Evolutionary conservation across 1,140 invertebrate genomes (phyloP).

Genomic region (Tetranychus urticae): DNA sequence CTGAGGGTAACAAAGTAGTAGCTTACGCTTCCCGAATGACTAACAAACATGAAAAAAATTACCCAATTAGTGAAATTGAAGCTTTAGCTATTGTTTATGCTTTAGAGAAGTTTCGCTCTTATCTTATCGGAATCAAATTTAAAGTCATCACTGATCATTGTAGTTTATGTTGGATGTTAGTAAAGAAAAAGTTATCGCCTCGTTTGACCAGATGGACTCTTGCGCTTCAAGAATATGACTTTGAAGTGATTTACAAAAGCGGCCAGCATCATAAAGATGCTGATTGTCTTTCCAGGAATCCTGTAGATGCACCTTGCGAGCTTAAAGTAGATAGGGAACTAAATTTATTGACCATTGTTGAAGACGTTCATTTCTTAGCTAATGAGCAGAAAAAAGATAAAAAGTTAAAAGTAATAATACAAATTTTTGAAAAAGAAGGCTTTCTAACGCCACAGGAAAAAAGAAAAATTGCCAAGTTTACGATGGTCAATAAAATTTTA

Average conservation of each 20-base stretch:
- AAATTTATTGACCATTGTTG: background rate
- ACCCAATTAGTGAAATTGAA: slow-evolving; percentile 22
- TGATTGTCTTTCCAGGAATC: slow-evolving; percentile 2
- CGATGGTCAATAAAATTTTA: background rate
- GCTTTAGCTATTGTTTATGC: slow-evolving; percentile 20
- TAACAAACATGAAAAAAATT: background rate
- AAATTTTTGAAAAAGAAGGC: slow-evolving; percentile 3
- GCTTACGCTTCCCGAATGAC: slow-evolving; percentile 15
- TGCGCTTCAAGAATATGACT: slow-evolving; percentile 11
- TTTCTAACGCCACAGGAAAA: background rate
- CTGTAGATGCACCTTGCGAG: background rate
- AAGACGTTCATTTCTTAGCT: slow-evolving; percentile 22
- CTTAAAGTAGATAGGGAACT: background rate
- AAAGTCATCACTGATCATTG: slow-evolving; percentile 26
- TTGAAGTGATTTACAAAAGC: slow-evolving; percentile 7
- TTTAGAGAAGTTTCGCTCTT: slow-evolving; percentile 19
- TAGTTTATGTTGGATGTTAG: slow-evolving; percentile 22
- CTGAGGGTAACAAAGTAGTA: background rate
- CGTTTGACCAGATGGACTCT: slow-evolving; percentile 14
- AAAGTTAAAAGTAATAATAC: background rate
- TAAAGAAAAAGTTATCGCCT: slow-evolving; percentile 20
- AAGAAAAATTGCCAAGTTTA: background rate
- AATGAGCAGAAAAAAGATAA: slow-evolving; percentile 17
- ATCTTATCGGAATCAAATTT: slow-evolving; percentile 22
- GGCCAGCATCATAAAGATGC: slow-evolving; percentile 5